phyloP scores from a whole-genome alignment of 2,797 vertebrate genomes.

The Danio tinwini region DNA sequence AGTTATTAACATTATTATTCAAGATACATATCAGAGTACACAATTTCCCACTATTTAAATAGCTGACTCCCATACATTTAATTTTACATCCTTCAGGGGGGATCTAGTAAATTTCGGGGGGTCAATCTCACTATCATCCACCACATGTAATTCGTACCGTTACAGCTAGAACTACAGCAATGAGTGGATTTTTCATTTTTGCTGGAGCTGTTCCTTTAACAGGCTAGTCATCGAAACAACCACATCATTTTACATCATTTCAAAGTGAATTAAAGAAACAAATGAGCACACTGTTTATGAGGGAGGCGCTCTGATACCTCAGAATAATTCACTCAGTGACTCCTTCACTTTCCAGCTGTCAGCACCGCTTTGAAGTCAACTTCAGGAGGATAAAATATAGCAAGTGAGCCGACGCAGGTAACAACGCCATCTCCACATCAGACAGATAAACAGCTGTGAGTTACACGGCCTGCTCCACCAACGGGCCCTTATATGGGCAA shows the following conservation, averaged over 20 bases:
- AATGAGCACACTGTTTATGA: conserved; percentile 43
- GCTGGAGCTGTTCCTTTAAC: neutral
- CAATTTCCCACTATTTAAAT: too few relatives aligned
- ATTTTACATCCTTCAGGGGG: too few relatives aligned
- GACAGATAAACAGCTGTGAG: conserved; percentile 49
- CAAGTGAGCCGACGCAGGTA: conserved; percentile 50
- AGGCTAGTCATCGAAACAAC: neutral
- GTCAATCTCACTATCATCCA: too few relatives aligned
- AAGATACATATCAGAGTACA: too few relatives aligned
- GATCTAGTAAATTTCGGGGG: too few relatives aligned
- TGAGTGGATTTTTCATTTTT: neutral
- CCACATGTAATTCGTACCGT: too few relatives aligned
- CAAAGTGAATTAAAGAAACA: conserved; percentile 38
- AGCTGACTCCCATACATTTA: too few relatives aligned
- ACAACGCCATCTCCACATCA: conserved; percentile 44
- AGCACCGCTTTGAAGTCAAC: conserved; percentile 42
- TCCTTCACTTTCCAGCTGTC: conserved; percentile 29
- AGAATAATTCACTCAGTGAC: conserved; percentile 41
- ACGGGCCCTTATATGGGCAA: conserved; percentile 64
- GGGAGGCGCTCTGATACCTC: conserved; percentile 31
- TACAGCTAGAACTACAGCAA: too few relatives aligned
- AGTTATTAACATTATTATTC: too few relatives aligned
- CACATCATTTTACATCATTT: neutral
- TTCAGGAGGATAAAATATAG: conserved; percentile 47
- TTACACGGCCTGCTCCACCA: conserved; percentile 40